Conservation (phyloP, 2,888 invertebrate genomes). For the Onchidella celtica region DNA sequence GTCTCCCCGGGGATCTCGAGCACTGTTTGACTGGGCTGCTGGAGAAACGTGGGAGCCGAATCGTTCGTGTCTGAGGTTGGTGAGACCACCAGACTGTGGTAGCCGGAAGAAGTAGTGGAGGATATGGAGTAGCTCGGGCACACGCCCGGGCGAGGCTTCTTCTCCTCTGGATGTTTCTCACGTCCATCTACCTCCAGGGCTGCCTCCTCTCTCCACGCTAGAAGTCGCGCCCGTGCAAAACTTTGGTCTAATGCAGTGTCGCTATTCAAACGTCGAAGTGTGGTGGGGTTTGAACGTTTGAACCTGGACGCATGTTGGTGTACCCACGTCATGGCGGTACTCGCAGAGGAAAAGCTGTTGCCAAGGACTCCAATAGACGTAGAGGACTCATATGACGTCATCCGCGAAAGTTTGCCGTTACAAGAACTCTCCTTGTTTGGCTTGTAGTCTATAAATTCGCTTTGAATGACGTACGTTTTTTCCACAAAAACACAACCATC, state of each 20-base stretch:
- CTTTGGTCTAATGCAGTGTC: constrained; percentile 7
- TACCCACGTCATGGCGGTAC: not conserved
- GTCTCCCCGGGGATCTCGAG: too few relatives aligned
- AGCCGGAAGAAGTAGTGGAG: not conserved
- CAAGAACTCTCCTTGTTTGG: not conserved
- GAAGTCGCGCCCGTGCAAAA: not conserved
- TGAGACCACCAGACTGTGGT: not conserved
- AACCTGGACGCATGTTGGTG: not conserved
- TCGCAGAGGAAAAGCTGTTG: not conserved
- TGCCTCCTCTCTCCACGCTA: not conserved
- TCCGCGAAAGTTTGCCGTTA: not conserved
- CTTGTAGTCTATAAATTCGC: not conserved
- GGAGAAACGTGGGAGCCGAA: too few relatives aligned
- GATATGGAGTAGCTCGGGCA: not conserved
- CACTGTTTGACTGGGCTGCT: not conserved
- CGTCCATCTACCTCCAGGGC: not conserved
- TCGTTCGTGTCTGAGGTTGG: too few relatives aligned
- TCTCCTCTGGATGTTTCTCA: not conserved
- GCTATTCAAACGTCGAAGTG: not conserved
- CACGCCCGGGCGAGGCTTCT: not conserved
- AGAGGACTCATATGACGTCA: constrained; percentile 5
- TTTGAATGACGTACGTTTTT: not conserved
- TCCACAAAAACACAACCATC: not conserved
- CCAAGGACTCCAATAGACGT: not conserved
- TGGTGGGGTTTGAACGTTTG: not conserved